Evolutionary conservation across 2,797 vertebrate genomes (phyloP).

Genomic region (Lithobates sylvaticus): DNA sequence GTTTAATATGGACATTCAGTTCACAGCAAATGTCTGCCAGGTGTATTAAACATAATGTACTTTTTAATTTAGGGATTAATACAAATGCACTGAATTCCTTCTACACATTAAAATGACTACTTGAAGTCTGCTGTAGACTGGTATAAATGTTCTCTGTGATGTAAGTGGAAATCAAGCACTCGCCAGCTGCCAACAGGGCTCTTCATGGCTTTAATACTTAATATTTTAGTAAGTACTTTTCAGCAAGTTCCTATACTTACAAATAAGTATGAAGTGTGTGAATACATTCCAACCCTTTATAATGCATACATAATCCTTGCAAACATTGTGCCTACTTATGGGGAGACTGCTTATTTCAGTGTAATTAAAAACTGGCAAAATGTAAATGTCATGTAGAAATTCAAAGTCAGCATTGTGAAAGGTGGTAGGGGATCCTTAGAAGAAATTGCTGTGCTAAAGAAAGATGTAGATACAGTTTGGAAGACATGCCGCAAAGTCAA

Average conservation of each 20-base stretch:
- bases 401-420: slow-evolving; percentile 4
- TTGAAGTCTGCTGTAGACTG: slow-evolving; percentile 40
- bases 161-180: slow-evolving; percentile 32
- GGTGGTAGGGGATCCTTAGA: no score
- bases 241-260: slow-evolving; percentile 27
- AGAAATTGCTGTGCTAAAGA: neutral
- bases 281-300: neutral
- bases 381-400: slow-evolving; percentile 29
- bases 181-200: slow-evolving; percentile 24
- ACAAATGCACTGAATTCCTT: slow-evolving; percentile 9
- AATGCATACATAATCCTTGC: neutral
- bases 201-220: slow-evolving; percentile 27
- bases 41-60: slow-evolving; percentile 12
- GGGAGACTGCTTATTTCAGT: slow-evolving; percentile 26
- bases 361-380: slow-evolving; percentile 46
- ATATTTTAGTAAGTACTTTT: slow-evolving; percentile 47
- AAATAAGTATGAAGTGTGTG: slow-evolving; percentile 18
- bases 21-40: neutral
- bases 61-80: slow-evolving; percentile 7
- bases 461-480: neutral
- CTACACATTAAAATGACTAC: slow-evolving; percentile 45
- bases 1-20: neutral
- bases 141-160: slow-evolving; percentile 40
- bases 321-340: slow-evolving; percentile 12
- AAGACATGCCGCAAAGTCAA: neutral